Evolutionary conservation across 2,113 vertebrate species (phyloP), one percentile per base, ranked within the genome.

Genomic region (Lasiurus cinereus): DNA sequence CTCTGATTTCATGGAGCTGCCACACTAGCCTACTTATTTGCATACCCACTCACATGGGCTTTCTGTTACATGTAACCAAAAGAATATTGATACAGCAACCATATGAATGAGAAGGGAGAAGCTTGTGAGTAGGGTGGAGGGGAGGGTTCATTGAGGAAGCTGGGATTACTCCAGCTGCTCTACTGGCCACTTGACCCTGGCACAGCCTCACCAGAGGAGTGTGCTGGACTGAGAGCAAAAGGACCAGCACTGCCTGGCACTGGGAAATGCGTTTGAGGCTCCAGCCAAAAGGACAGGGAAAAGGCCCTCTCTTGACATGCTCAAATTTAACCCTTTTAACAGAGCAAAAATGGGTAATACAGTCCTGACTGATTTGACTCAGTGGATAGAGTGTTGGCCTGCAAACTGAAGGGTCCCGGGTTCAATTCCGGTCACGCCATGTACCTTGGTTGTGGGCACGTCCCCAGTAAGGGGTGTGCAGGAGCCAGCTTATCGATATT

Each of bases 241-340:
- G 18, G 27, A 5, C 12, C 12, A 3, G 33, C 7, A 5, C 1
- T 1, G 16, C n/a, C 27, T 8, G 29, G 27, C 43, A 50, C 4
- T 1, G 27, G 36, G 3, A 50, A 72, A 4, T 2, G 4, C 3
- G 6, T 6, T n/a, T 2, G 1, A 6, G 6, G 48, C 54, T 74
- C 31, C 13, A n/a, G 72, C 52, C 62, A 21, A 31, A 29, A 56
- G 22, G 29, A 36, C 50, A 64, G 82, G 36, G 56, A 14, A 36
- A 4, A 31, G 10, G 27, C 15, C 39, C 67, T 67, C 31, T 2
- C 29, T 64, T 14, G 2, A 50, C 24, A 15, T 3, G 13, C 83
- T 85, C 2, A 15, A 54, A 72, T 10, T 83, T 22, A 36, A 46
- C 29, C 33, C 2, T 91, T 27, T 46, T 24, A 29, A 5, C 9